phyloP scores from a whole-genome alignment of 2,888 invertebrate genomes.

The Pristionchus japonicus region DNA sequence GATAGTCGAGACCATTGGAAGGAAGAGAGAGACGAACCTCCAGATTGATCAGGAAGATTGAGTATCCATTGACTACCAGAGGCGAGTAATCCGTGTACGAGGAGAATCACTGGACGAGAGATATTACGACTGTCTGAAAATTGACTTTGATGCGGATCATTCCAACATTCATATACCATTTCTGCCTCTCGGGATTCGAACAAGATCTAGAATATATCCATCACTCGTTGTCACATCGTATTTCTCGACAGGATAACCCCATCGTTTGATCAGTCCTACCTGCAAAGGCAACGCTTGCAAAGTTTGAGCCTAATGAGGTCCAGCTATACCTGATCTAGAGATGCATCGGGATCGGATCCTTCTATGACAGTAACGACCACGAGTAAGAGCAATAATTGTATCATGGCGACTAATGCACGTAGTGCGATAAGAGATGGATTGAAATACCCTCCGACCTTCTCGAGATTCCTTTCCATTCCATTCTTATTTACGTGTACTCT shows the following conservation, averaged over 20 bases:
- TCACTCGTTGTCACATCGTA: background rate
- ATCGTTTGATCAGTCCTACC: background rate
- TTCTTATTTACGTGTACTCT: background rate
- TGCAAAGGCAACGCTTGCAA: background rate
- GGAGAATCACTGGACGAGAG: background rate
- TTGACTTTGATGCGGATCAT: background rate
- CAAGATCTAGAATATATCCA: constrained; percentile 23
- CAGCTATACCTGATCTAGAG: background rate
- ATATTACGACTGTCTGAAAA: background rate
- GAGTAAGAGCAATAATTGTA: background rate
- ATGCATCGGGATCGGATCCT: background rate
- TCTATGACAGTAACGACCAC: background rate
- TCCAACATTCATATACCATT: background rate
- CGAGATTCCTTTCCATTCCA: background rate
- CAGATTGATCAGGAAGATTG: constrained; percentile 3
- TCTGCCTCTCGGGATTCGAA: background rate
- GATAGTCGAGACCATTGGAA: background rate
- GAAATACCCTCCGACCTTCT: background rate
- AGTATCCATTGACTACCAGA: constrained; percentile 6
- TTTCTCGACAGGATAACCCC: constrained; percentile 11
- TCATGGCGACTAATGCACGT: background rate
- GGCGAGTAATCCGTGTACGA: background rate
- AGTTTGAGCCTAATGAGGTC: background rate
- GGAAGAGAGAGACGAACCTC: background rate
- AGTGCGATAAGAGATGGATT: background rate